Evolutionary conservation across 2,113 vertebrate species (phyloP), one percentile per base, ranked within the genome.

Genomic region (Jacana jacana): DNA sequence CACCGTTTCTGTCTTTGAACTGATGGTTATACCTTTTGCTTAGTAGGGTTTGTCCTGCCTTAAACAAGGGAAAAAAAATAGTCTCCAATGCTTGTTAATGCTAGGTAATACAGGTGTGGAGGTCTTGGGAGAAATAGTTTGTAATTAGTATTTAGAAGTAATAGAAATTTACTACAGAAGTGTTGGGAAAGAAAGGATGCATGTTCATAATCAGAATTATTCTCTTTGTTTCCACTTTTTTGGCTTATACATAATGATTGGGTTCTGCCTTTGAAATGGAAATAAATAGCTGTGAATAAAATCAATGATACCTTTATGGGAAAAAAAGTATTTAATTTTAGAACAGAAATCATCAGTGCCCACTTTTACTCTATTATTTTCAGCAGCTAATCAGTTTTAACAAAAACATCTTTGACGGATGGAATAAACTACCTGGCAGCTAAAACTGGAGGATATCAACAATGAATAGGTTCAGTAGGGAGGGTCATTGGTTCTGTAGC

Each of bases 321-420:
- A 20, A 30, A 14, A 14, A 13, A 75, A 19, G 1, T 0, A 31
- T 23, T 4, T 83, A 37, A 73, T 92, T 89, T 87, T 75, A 80
- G 44, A 63, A 52, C 22, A 61, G 58, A 76, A 92, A 23, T 57
- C 44, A 9, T 16, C 2, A 0, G 17, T 60, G 49, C 51, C 27
- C 49, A 30, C 5, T 89, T 89, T 90, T 73, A n/a, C 51, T 66
- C 35, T 79, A 4, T 73, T 68, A 27, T 92, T 90, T 96, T 96
- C 87, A 85, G 48, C 63, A 85, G n/a, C 77, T 87, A 73, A 88
- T 92, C 46, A 52, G 15, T 91, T 94, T 91, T 91, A 89, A 93
- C 64, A 24, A 77, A 92, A 94, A 51, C 22, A n/a, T 54, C 30
- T 40, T 46, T 93, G 64, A 83, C 48, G 66, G 49, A 70, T n/a